Base-by-base conservation (phyloP, 2,113 vertebrate species). In the Hippocampus zosterae region DNA sequence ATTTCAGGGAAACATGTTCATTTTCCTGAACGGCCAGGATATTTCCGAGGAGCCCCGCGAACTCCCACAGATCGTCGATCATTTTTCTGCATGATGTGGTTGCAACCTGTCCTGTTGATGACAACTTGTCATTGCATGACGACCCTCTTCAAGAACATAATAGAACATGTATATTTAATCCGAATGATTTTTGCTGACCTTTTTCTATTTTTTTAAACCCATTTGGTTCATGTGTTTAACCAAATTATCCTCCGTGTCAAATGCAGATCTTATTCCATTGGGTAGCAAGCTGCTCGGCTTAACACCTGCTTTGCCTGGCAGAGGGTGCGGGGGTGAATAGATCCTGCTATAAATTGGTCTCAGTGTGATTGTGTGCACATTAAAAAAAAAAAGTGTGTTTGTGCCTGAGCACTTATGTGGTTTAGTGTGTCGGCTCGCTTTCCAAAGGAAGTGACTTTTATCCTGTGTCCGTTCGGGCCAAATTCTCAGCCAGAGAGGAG, bases 391-490 rank as follows among this genome's bases (percentile, higher is more conserved):
- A 68, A 69, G 65, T 71, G 66, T 53, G 76, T 79, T 81, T 65
- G 76, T 77, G 64, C 69, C 64, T 71, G 60, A 3, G 55, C 37
- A 29, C 68, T 64, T 65, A 29, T 66, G 71, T 68, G 55, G 67
- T 64, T 72, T 65, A 74, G 74, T 76, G 78, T 57, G 69, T 41
- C 2, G 62, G 66, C 68, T 73, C 66, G 79, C 65, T 78, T 74
- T 86, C 68, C 68, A 75, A 84, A 83, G 88, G 88, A 90, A 89
- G 87, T 87, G 69, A 77, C 85, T 88, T 89, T 89, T 84, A 90
- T 90, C 83, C 86, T 70, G 84, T 80, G 85, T 90, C 87, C 84
- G 81, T 81, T 88, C 69, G 60, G 27, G 25, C 75, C 68, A 64
- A 80, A 75, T 81, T 74, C 82, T 85, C 50, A 80, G 78, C 82